phyloP scores from a whole-genome alignment of 2,888 invertebrate species.

The Chymomyza amoena region DNA sequence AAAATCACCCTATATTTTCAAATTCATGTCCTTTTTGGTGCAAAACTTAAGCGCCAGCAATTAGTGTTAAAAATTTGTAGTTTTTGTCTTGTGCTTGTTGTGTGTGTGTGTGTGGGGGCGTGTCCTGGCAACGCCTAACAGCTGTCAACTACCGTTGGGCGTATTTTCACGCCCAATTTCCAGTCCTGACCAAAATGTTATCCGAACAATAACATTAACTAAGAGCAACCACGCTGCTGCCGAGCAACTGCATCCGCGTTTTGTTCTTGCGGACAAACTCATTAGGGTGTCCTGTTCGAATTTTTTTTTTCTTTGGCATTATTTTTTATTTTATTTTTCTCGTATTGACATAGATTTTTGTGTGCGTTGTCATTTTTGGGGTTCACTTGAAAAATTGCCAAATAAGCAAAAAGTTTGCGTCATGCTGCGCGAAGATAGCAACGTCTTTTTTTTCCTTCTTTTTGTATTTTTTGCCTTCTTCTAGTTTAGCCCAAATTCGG shows the following conservation, averaged over 20 bases:
- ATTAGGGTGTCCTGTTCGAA: conserved; percentile 35
- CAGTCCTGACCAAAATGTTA: background rate
- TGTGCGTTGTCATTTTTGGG: conserved; percentile 35
- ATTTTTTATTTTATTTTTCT: background rate
- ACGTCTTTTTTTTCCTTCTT: conserved; percentile 8
- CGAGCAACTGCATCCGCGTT: background rate
- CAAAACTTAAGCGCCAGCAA: conserved; percentile 34
- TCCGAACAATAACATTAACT: background rate
- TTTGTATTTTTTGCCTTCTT: conserved; percentile 15
- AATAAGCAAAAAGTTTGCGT: conserved; percentile 62
- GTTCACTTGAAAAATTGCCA: conserved; percentile 67
- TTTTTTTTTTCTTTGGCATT: background rate
- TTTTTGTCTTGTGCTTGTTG: background rate
- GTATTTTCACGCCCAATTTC: conserved; percentile 18
- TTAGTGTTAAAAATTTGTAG: conserved; percentile 58
- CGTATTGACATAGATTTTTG: conserved; percentile 18
- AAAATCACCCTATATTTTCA: background rate
- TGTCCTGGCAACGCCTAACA: background rate
- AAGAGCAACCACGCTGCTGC: background rate
- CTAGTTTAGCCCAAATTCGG: conserved; percentile 57
- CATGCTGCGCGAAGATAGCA: background rate
- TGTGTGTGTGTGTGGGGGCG: background rate
- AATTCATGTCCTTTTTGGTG: background rate
- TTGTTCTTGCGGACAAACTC: conserved; percentile 56
- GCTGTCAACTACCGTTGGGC: background rate